A percentile compares a stretch with the other conserved stretches of the same genome.
Conservation (phyloP, 2,888 invertebrate genomes). For the Drosophila differens region DNA sequence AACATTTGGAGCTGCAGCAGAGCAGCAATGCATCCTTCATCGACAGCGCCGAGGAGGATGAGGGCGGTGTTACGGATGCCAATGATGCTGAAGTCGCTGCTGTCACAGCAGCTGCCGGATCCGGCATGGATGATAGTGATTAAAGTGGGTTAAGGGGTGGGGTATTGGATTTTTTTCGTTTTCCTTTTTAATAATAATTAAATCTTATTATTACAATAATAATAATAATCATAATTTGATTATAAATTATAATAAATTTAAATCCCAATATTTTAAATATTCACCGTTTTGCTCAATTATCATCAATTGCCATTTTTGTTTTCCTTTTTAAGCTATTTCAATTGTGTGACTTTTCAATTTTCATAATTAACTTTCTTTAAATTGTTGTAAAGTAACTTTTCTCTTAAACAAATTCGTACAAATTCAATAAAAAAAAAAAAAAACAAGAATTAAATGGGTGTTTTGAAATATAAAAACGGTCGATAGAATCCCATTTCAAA, state of each 20-base stretch:
- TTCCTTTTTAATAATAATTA: constrained; percentile 81
- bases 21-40: constrained; percentile 70
- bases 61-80: constrained; percentile 51
- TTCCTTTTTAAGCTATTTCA: constrained; percentile 57
- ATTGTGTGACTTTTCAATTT: constrained; percentile 44
- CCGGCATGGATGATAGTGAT: constrained; percentile 71
- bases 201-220: constrained; percentile 82
- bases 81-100: constrained; percentile 73
- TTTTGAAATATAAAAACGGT: constrained; percentile 26
- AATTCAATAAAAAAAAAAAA: constrained; percentile 50
- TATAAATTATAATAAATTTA: constrained; percentile 82
- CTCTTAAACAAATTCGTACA: constrained; percentile 73
- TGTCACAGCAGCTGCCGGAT: constrained; percentile 58
- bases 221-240: constrained; percentile 75
- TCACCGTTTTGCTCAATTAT: constrained; percentile 65
- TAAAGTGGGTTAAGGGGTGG: constrained; percentile 21
- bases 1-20: constrained; percentile 82
- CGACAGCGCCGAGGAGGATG: constrained; percentile 63
- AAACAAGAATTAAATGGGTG: constrained; percentile 52
- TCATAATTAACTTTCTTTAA: constrained; percentile 38
- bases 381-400: constrained; percentile 47
- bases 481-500: constrained; percentile 61
- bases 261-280: constrained; percentile 79
- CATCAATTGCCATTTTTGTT: constrained; percentile 44
- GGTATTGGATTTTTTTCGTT: constrained; percentile 27